phyloP scores from a whole-genome alignment of 2,797 vertebrate species.

The Morus bassanus region DNA sequence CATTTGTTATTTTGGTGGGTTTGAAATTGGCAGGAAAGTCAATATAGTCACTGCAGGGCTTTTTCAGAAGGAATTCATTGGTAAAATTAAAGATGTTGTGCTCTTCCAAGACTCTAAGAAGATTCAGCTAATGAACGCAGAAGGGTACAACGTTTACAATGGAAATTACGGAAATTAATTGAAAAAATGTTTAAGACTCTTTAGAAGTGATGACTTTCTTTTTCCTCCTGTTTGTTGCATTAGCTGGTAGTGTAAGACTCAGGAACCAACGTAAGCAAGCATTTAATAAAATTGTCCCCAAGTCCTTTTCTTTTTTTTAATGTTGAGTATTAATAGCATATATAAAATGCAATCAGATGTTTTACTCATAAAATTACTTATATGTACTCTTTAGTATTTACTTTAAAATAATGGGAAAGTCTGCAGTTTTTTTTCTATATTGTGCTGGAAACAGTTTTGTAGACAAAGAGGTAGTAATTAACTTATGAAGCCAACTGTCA shows the following conservation, averaged over 20 bases:
- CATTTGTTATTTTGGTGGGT: constrained; percentile 85
- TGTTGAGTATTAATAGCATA: not conserved
- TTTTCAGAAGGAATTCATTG: constrained; percentile 82
- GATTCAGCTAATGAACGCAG: constrained; percentile 71
- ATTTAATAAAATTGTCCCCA: not conserved
- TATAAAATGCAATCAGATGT: not conserved
- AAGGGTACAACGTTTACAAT: constrained; percentile 85
- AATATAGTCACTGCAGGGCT: constrained; percentile 77
- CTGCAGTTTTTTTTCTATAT: not conserved
- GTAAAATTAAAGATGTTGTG: constrained; percentile 80
- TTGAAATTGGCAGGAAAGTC: constrained; percentile 80
- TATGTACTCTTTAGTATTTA: not conserved
- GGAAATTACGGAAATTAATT: constrained; percentile 62
- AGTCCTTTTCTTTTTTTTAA: not conserved
- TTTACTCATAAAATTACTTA: not conserved
- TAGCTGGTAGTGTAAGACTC: not conserved
- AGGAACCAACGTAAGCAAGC: not conserved
- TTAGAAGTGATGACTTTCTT: not conserved
- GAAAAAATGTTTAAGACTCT: not conserved
- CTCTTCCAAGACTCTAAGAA: constrained; percentile 82
- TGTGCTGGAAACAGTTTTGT: not conserved
- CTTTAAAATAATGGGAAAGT: not conserved
- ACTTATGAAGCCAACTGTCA: not conserved
- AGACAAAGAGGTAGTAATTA: not conserved
- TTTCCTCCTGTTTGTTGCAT: not conserved